Conservation (phyloP, 2,797 vertebrate species). For the Crenichthys baileyi region DNA sequence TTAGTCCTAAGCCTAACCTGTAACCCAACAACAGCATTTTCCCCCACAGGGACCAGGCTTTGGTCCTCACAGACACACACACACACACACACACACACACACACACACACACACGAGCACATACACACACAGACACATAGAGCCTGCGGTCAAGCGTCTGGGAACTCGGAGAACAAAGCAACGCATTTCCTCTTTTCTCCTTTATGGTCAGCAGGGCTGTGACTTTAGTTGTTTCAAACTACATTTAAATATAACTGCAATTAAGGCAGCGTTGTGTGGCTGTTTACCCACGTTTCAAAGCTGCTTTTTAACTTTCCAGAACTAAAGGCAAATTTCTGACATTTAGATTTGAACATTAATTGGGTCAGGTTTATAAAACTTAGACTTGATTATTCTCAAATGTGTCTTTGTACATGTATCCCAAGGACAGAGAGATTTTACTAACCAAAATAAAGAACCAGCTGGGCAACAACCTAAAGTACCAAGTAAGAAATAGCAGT, state of each 20-base stretch:
- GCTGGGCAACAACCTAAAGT: not conserved
- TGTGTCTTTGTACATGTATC: not conserved
- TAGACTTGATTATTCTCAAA: not conserved
- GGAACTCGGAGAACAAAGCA: conserved; percentile 62
- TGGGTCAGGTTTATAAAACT: not conserved
- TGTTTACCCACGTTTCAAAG: not conserved
- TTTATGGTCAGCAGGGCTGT: conserved; percentile 48
- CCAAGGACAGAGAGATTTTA: not conserved
- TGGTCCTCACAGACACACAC: too few species aligned
- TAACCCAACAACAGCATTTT: too few species aligned
- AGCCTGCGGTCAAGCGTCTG: conserved; percentile 54
- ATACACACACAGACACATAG: not conserved
- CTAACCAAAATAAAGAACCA: not conserved
- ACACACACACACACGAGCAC: too few species aligned
- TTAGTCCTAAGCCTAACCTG: too few species aligned
- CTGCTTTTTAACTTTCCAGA: not conserved
- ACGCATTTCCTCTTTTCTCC: conserved; percentile 47
- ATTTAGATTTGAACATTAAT: not conserved
- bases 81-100: too few species aligned
- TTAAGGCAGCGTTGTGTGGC: conserved; percentile 30
- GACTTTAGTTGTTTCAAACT: conserved; percentile 68
- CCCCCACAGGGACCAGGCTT: too few species aligned
- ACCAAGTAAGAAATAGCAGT: not conserved
- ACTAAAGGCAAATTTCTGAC: not conserved
- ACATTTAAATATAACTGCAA: conserved; percentile 37